These are phyloP conservation scores for Harlomillsia oculata DNA, from an alignment of 1,140 invertebrate species.

Conservation along the genomic window DNA sequence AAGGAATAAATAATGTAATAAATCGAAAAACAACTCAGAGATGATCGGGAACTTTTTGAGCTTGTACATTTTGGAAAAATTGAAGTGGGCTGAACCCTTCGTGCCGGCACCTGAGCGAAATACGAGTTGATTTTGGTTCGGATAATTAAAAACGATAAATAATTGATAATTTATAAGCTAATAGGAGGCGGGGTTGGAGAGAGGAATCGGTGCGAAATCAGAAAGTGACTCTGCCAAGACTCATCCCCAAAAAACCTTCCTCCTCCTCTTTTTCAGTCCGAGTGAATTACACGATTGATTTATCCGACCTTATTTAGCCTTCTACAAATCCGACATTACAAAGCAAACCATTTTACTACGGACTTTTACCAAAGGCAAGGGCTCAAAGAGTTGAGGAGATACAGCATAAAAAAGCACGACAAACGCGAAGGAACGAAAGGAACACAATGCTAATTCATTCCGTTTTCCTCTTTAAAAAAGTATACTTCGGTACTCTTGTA, in stretches of 20 bases:
- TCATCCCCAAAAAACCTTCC: background rate
- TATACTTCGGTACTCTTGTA: too few species aligned
- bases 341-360: too few species aligned
- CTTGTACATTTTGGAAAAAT: too few species aligned
- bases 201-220: constrained; percentile 32
- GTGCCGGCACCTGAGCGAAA: constrained; percentile 12
- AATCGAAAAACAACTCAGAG: too few species aligned
- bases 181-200: constrained; percentile 23
- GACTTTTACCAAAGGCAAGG: too few species aligned
- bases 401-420: constrained; percentile 4
- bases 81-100: too few species aligned
- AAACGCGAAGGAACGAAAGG: too few species aligned
- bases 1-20: too few species aligned
- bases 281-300: constrained; percentile 25
- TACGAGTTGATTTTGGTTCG: constrained; percentile 26
- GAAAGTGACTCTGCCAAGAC: constrained; percentile 14
- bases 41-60: background rate
- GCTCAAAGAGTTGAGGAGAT: background rate
- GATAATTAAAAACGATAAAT: constrained; percentile 35
- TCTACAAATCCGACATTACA: too few species aligned
- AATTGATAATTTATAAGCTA: constrained; percentile 35
- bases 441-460: too few species aligned
- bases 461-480: too few species aligned
- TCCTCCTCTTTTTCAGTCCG: background rate
- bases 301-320: constrained; percentile 17